Evolutionary conservation across 1,140 invertebrate species (phyloP), one percentile per base, ranked within the genome.

Genomic region (Megathymus violae): DNA sequence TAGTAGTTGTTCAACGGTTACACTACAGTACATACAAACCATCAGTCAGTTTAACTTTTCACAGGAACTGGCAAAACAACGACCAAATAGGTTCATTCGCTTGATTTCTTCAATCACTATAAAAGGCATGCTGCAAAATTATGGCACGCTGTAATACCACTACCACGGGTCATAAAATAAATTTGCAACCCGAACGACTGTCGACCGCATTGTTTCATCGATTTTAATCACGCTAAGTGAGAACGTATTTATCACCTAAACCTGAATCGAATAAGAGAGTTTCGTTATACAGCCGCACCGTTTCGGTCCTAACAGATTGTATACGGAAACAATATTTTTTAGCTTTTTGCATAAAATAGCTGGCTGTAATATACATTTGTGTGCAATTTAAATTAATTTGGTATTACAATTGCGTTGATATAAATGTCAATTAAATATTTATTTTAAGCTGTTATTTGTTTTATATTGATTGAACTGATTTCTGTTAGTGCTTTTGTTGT

Each of bases 171-270:
- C 52, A 56, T 77, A 64, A 75, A 77, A 75, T 74, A 77, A 72
- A 71, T 71, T 64, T 44, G 56, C 40, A 58, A 62, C 52, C 22
- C 60, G 22, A 50, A 48, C 51, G 38, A 38, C 44, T 16, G 46
- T 22, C 62, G 41, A 62, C 56, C 68, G 50, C 47, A 48, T 19
- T 64, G 71, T 71, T 74, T 67, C 72, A 78, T 65, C 69, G 68
- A 73, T 81, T 85, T 85, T 85, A 85, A 85, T 85, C 80, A 76
- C 62, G 69, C 78, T 80, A 80, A 85, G 80, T 85, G 80, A 78
- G 68, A 76, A 71, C 70, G 74, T 79, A 74, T 85, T 81, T 82
- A 82, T 82, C 70, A 76, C 73, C 74, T 80, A 74, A 80, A 71
- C 38, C 25, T 17, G 52, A 56, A 56, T n/a, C 40, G 25, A 25